These are phyloP conservation scores for Enteromius anoplus DNA, from an alignment of 2,797 vertebrate species.

Conservation along the genomic window DNA sequence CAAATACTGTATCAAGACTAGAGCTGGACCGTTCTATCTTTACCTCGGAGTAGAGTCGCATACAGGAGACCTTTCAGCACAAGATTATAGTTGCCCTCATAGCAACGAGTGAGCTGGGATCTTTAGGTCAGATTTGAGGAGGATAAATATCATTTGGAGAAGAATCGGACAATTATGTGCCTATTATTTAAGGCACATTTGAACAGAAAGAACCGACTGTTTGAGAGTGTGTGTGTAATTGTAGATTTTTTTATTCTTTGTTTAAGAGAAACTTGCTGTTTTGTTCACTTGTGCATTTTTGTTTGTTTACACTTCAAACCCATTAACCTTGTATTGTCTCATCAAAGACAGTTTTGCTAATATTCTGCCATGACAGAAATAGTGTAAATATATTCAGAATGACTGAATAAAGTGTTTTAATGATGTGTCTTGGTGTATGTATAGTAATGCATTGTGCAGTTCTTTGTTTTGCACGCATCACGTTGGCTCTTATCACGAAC, in stretches of 20 bases:
- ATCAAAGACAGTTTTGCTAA: conserved; percentile 6
- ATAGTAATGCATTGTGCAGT: background rate
- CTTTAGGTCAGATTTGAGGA: background rate
- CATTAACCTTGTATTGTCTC: conserved; percentile 21
- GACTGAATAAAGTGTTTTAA: background rate
- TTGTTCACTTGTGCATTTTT: background rate
- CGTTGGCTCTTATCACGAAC: background rate
- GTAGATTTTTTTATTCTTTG: background rate
- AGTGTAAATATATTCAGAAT: conserved; percentile 9
- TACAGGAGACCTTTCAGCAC: background rate
- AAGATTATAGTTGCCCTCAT: background rate
- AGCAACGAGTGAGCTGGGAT: background rate
- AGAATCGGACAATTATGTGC: background rate
- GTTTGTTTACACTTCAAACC: conserved; percentile 23
- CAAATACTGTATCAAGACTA: background rate
- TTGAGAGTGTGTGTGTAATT: background rate
- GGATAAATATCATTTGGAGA: background rate
- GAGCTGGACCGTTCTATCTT: background rate
- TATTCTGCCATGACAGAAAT: background rate
- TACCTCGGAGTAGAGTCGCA: background rate
- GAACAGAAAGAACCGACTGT: background rate
- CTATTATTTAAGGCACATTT: background rate
- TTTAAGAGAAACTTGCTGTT: background rate
- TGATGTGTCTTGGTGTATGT: background rate
- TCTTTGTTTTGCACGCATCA: background rate